Evolutionary conservation across 1,140 invertebrate genomes (phyloP), one percentile per base, ranked within the genome.

Genomic region (Aplysia californica): DNA sequence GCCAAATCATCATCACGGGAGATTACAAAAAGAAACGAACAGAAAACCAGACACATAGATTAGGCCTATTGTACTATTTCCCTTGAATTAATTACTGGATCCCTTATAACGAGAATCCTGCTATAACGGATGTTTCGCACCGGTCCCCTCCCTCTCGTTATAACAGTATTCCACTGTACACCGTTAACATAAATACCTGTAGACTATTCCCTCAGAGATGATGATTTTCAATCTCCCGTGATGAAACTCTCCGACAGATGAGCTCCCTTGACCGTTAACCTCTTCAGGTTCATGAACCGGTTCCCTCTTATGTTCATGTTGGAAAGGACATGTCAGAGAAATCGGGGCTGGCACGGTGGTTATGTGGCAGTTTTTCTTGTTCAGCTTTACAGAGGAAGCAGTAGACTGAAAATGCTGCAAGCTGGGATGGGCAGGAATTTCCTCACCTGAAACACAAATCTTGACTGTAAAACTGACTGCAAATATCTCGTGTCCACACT

Each of bases 131-230:
- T n/a, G n/a, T n/a, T n/a, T n/a, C n/a, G n/a, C n/a, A n/a, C n/a
- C n/a, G n/a, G n/a, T n/a, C n/a, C n/a, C n/a, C n/a, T n/a, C n/a
- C n/a, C n/a, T n/a, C n/a, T n/a, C n/a, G n/a, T n/a, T n/a, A n/a
- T n/a, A n/a, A n/a, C n/a, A n/a, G n/a, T n/a, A n/a, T n/a, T n/a
- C n/a, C n/a, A n/a, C n/a, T n/a, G n/a, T n/a, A n/a, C n/a, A n/a
- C n/a, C n/a, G n/a, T n/a, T n/a, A n/a, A n/a, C n/a, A n/a, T n/a
- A n/a, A n/a, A n/a, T n/a, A n/a, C 84, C 84, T 79, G 64, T 81
- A 86, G 15, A 86, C 77, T 64, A 84, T 73, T 0, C 84, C 83
- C 56, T 83, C 84, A 38, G 82, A 78, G 41, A 85, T 75, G 15
- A 85, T 35, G 23, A 85, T 72, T 71, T 83, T 82, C 4, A 85